Percentiles rank a stretch among this genome's conserved stretches.
phyloP scores from a whole-genome alignment of 2,113 vertebrate genomes.

The Rana temporaria region DNA sequence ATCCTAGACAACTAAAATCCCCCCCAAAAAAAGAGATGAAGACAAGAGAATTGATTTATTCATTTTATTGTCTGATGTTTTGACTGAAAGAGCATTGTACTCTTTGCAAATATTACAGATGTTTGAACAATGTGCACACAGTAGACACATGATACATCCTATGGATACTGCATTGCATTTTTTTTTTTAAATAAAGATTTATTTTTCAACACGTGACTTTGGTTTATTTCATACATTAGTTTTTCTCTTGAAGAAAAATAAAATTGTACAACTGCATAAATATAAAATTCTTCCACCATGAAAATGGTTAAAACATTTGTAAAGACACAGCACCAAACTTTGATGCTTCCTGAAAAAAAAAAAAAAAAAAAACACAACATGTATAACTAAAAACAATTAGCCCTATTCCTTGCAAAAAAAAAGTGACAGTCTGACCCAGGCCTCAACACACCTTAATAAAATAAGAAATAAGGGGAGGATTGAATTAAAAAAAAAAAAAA shows the following conservation, averaged over 20 bases:
- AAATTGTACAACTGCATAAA: constrained; percentile 99
- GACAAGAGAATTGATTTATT: constrained; percentile 72
- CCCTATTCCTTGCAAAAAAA: constrained; percentile 69
- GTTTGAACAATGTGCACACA: constrained; percentile 90
- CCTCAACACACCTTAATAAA: constrained; percentile 75
- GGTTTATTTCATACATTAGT: constrained; percentile 98
- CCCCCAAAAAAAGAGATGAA: constrained; percentile 22
- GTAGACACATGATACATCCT: constrained; percentile 89
- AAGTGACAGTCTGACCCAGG: constrained; percentile 72
- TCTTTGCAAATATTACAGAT: constrained; percentile 88
- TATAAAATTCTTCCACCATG: constrained; percentile 99
- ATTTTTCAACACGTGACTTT: constrained; percentile 97
- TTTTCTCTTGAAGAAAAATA: constrained; percentile 92
- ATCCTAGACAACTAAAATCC: constrained; percentile 79
- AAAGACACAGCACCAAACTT: constrained; percentile 93
- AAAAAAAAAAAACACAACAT: constrained; percentile 71
- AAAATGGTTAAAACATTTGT: constrained; percentile 99
- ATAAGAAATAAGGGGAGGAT: constrained; percentile 68
- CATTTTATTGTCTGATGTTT: constrained; percentile 91
- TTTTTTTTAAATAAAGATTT: constrained; percentile 87
- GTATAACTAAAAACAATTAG: constrained; percentile 70
- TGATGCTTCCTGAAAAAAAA: constrained; percentile 89
- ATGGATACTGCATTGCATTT: constrained; percentile 93
- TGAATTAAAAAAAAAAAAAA: constrained; percentile 73
- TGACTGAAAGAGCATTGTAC: constrained; percentile 91